Conservation (phyloP, 2,888 invertebrate genomes). For the Eupithecia pulchellata region DNA sequence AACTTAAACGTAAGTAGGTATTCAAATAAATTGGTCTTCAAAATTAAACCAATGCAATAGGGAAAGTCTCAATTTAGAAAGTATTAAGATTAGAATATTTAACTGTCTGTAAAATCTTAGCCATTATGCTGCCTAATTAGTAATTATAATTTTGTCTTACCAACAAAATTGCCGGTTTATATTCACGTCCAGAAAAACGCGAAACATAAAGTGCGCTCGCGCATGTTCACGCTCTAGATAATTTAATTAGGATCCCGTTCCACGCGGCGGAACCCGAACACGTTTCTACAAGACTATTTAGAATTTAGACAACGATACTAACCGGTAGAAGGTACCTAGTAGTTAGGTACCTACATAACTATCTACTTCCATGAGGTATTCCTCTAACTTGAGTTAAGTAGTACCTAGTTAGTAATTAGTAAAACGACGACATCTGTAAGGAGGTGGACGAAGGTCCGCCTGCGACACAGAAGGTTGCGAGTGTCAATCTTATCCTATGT, state of each 20-base stretch:
- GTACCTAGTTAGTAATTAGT: too few species aligned
- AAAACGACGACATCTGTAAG: too few species aligned
- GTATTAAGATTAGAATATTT: conserved; percentile 30
- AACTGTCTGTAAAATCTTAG: conserved; percentile 37
- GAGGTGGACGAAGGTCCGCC: too few species aligned
- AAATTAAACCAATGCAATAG: background rate
- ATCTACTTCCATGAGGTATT: too few species aligned
- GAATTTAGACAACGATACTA: conserved; percentile 42
- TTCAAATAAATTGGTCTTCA: background rate
- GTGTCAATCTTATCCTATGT: too few species aligned
- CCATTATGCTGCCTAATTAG: conserved; percentile 41
- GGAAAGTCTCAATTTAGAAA: conserved; percentile 32
- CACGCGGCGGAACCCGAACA: conserved; percentile 69
- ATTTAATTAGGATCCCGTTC: conserved; percentile 83
- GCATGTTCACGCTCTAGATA: conserved; percentile 77
- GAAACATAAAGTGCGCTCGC: conserved; percentile 63
- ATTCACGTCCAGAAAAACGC: conserved; percentile 63
- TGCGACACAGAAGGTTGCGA: too few species aligned
- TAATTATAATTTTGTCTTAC: conserved; percentile 46
- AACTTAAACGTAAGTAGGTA: too few species aligned
- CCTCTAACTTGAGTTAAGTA: too few species aligned
- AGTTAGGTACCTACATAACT: too few species aligned
- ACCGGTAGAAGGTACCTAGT: background rate
- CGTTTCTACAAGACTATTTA: conserved; percentile 72
- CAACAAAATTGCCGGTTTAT: conserved; percentile 58